These are phyloP conservation scores for Dione juno DNA, from an alignment of 2,888 invertebrate genomes.

Conservation along the genomic window DNA sequence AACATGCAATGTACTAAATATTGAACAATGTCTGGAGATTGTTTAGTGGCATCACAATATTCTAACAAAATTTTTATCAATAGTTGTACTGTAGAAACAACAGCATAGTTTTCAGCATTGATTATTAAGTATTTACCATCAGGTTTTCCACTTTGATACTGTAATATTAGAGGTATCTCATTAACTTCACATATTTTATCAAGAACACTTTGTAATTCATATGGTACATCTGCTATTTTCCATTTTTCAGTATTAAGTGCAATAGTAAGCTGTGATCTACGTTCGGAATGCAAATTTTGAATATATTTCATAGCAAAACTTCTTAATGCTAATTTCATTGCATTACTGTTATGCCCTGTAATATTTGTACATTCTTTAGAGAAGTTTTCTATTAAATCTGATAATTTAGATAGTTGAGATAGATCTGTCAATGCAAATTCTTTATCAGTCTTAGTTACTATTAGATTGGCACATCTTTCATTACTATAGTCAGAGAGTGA, in stretches of 20 bases:
- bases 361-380: conserved; percentile 89
- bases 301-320: conserved; percentile 95
- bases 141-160: conserved; percentile 69
- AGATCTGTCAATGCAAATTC: conserved; percentile 88
- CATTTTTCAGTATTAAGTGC: conserved; percentile 96
- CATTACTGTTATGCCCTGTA: conserved; percentile 89
- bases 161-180: conserved; percentile 70
- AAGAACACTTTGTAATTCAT: conserved; percentile 93
- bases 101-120: conserved; percentile 88
- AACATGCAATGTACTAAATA: conserved; percentile 92
- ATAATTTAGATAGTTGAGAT: conserved; percentile 89
- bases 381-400: conserved; percentile 90
- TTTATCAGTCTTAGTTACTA: conserved; percentile 90
- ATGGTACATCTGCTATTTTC: conserved; percentile 96
- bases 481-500: conserved; percentile 96
- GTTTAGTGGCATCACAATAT: conserved; percentile 92
- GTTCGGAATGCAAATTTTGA: conserved; percentile 94
- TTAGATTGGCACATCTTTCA: conserved; percentile 94
- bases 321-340: conserved; percentile 91
- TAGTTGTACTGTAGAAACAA: conserved; percentile 92
- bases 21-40: conserved; percentile 90
- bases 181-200: conserved; percentile 85
- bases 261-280: conserved; percentile 92
- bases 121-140: conserved; percentile 85
- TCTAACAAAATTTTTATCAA: conserved; percentile 95